Evolutionary conservation across 2,113 vertebrate species (phyloP), one percentile per base, ranked within the genome.

Genomic region (Alectura lathami): DNA sequence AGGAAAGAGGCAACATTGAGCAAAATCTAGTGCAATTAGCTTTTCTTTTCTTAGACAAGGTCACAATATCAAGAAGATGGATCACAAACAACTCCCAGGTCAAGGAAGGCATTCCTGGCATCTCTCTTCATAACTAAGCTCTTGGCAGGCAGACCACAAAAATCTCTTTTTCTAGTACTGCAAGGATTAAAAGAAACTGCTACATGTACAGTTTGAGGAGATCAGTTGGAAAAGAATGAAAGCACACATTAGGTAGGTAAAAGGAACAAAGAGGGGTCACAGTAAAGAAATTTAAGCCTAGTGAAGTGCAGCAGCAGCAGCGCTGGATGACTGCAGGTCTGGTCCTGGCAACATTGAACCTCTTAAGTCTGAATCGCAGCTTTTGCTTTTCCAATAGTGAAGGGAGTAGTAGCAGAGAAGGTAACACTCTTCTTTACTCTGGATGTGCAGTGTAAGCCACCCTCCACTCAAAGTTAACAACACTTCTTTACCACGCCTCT

Each of bases 1-100:
- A n/a, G n/a, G n/a, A 78, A 38, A 34, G 0, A 48, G 48, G 36
- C 0, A 38, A 16, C 2, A 0, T 13, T 83, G 23, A 83, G 45
- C 54, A 77, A 90, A 9, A 59, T 10, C 3, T 5, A 80, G 32
- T 22, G 15, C 34, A 73, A 47, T 38, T 4, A 66, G 23, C 7
- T 53, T 70, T 43, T 54, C 26, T 81, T n/a, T 3, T 12, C 13
- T 51, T 13, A 82, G 38, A 34, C 10, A 54, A n/a, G 20, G 17
- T 60, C 17, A 50, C 21, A 38, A 17, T 34, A 89, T 17, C 32
- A 63, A 2, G 4, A 72, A 24, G 24, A 54, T 3, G 17, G 20
- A 84, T 43, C 3, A 7, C 38, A 77, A 74, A 80, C 9, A 73
- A 30, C 29, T 47, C 2, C 9, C 17, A 36, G 12, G 72, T 17